Conservation (phyloP, 2,888 invertebrate genomes). For the Sphaerophoria rueppellii region DNA sequence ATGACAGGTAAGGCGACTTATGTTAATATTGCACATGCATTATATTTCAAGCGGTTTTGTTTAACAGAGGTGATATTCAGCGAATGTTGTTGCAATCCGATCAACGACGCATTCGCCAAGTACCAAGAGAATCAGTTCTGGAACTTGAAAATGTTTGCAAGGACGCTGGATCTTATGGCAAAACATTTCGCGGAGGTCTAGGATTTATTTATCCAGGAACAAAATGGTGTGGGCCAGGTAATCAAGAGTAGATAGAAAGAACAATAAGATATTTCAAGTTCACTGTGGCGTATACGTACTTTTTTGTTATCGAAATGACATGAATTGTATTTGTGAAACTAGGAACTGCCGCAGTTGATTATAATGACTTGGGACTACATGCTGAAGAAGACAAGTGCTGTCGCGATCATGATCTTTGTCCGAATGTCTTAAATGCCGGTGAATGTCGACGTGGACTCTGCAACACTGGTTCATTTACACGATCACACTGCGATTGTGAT, state of each 20-base stretch:
- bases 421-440: conserved; percentile 84
- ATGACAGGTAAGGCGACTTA: conserved; percentile 82
- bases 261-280: no score
- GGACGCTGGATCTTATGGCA: conserved; percentile 79
- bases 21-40: no score
- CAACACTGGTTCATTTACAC: conserved; percentile 87
- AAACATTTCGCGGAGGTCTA: conserved; percentile 81
- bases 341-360: conserved; percentile 85
- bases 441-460: conserved; percentile 86
- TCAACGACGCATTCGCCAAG: conserved; percentile 84
- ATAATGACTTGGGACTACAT: conserved; percentile 86
- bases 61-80: conserved; percentile 84
- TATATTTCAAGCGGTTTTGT: no score
- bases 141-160: conserved; percentile 85
- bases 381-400: conserved; percentile 88
- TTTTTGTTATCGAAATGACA: not conserved
- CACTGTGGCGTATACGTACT: no score
- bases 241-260: conserved; percentile 17
- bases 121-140: conserved; percentile 85
- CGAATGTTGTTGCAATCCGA: conserved; percentile 85
- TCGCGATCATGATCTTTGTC: conserved; percentile 88
- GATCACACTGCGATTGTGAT: conserved; percentile 90
- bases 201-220: conserved; percentile 88
- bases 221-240: conserved; percentile 90
- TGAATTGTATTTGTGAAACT: not conserved